Evolutionary conservation across 2,113 vertebrate genomes (phyloP), one percentile per base, ranked within the genome.

Genomic region (Larimichthys crocea): DNA sequence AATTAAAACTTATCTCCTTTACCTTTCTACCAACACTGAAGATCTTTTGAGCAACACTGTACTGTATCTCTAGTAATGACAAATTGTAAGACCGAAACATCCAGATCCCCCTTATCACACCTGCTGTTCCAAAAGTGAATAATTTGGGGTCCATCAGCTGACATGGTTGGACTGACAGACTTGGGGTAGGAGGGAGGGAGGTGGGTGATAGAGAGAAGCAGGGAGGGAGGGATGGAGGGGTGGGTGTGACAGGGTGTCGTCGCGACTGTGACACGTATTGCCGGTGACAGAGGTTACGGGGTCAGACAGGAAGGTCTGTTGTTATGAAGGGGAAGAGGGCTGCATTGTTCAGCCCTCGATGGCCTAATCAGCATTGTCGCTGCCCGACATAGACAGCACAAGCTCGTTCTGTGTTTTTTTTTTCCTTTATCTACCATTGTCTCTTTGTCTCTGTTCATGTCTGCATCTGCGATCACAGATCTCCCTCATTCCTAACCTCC

Each of bases 261-360:
- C 87, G 71, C 63, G 46, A 69, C 87, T 56, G 86, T 95, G 95
- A 96, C 93, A 94, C 88, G 72, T 91, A 95, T 94, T 94, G 93
- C 88, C 73, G 57, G 86, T 95, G 95, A 95, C 94, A 95, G 94
- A 94, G 95, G 95, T 95, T 84, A 93, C 74, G 74, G 90, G 95
- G 94, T 95, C 94, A 94, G 93, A 95, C 92, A 82, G 93, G 93
- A 93, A 88, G 93, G 93, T 91, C 93, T 92, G 91, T 91, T 94
- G 91, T 94, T 94, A 92, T 92, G 92, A 94, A 94, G 92, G 86
- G 89, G 92, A 93, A 87, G 82, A 76, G 44, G 61, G 26, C 59
- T 64, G 86, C 91, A 94, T 95, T 96, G 94, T 94, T 94, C 90
- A 82, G 92, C 84, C 85, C 62, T 52, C 61, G 19, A 74, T 63